These are phyloP conservation scores for Nymphalis c-album DNA, from an alignment of 2,888 invertebrate species.

Conservation along the genomic window DNA sequence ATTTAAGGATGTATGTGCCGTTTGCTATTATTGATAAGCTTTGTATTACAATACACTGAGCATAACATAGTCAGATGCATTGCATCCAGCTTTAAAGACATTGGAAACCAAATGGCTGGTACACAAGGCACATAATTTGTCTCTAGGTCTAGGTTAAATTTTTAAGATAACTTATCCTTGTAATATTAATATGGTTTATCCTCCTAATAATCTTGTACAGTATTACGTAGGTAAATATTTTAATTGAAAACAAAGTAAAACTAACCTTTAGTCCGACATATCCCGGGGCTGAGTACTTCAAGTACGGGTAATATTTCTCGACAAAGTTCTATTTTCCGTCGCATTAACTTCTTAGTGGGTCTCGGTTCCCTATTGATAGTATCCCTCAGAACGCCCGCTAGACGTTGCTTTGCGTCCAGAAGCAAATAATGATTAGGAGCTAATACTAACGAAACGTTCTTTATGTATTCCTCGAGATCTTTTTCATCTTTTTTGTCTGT, in stretches of 20 bases:
- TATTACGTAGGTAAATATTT: too few relatives aligned
- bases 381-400: conserved; percentile 82
- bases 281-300: conserved; percentile 85
- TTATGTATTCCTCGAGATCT: conserved; percentile 75
- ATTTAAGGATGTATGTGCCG: too few relatives aligned
- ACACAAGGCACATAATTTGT: too few relatives aligned
- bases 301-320: conserved; percentile 84
- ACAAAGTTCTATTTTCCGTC: conserved; percentile 85
- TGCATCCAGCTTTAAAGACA: too few relatives aligned
- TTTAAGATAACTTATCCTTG: too few relatives aligned
- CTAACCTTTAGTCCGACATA: conserved; percentile 85
- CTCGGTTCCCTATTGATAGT: conserved; percentile 73
- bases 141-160: too few relatives aligned
- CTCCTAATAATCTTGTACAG: too few relatives aligned
- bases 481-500: conserved; percentile 74
- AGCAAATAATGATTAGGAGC: conserved; percentile 86
- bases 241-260: neutral
- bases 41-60: too few relatives aligned
- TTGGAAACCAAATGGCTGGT: too few relatives aligned
- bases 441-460: conserved; percentile 80
- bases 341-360: conserved; percentile 79
- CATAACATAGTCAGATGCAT: too few relatives aligned
- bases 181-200: too few relatives aligned
- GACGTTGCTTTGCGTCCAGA: conserved; percentile 85
- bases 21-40: too few relatives aligned